phyloP scores from a whole-genome alignment of 64 coral and sea anemone genomes.

The Dendrophyllia cribrosa region DNA sequence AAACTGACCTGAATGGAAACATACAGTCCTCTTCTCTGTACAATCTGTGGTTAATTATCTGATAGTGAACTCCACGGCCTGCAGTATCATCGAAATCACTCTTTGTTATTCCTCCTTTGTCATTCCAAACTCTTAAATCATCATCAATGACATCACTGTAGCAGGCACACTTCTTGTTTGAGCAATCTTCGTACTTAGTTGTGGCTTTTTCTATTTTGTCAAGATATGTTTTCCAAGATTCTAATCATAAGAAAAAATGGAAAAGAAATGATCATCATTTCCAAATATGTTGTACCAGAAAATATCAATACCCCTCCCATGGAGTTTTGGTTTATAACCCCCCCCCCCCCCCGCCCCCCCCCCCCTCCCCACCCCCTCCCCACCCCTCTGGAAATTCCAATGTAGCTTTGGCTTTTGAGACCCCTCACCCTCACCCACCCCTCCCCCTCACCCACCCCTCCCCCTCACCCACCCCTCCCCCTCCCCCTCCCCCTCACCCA shows the following conservation, averaged over 20 bases:
- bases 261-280: too few relatives aligned
- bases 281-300: too few relatives aligned
- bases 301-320: too few relatives aligned
- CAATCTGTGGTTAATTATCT: conserved; percentile 91
- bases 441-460: too few relatives aligned
- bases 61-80: conserved; percentile 85
- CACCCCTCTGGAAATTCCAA: too few relatives aligned
- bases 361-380: too few relatives aligned
- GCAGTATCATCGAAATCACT: conserved; percentile 76
- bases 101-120: conserved; percentile 89
- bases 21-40: conserved; percentile 94
- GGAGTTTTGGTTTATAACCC: too few relatives aligned
- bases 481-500: too few relatives aligned
- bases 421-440: too few relatives aligned
- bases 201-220: conserved; percentile 78
- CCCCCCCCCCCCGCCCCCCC: too few relatives aligned
- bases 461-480: too few relatives aligned
- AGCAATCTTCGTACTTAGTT: conserved; percentile 79
- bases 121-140: conserved; percentile 86
- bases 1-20: conserved; percentile 92
- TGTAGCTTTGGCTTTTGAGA: too few relatives aligned
- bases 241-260: neutral
- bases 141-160: conserved; percentile 90
- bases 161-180: conserved; percentile 92
- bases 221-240: conserved; percentile 90